These are phyloP conservation scores for Ophthalmolycus amberensis DNA, from an alignment of 2,113 vertebrate species.

Conservation along the genomic window DNA sequence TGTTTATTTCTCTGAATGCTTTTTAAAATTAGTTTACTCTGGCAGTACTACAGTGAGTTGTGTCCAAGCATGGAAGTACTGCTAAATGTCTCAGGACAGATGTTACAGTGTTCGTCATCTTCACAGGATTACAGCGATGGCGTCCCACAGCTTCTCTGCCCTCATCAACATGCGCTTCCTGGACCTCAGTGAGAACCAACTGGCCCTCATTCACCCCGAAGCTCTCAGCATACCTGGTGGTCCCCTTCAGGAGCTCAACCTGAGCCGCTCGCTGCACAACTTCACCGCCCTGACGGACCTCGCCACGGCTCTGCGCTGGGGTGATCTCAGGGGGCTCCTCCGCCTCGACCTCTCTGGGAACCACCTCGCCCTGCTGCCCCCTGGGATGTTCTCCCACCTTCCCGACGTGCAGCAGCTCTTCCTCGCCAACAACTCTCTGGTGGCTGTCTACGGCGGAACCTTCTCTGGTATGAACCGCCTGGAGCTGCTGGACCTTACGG, in stretches of 20 bases:
- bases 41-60: neutral
- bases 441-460: constrained; percentile 77
- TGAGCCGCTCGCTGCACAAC: constrained; percentile 81
- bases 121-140: constrained; percentile 80
- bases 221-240: constrained; percentile 80
- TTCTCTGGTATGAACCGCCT: constrained; percentile 80
- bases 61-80: neutral
- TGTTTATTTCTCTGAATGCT: neutral
- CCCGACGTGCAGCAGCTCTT: constrained; percentile 70
- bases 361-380: constrained; percentile 66
- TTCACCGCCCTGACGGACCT: constrained; percentile 74
- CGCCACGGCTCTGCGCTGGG: constrained; percentile 75
- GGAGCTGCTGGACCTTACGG: constrained; percentile 78
- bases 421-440: constrained; percentile 82
- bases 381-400: constrained; percentile 71
- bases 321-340: constrained; percentile 69
- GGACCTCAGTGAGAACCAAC: constrained; percentile 81
- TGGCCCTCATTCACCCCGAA: constrained; percentile 82
- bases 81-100: constrained; percentile 1
- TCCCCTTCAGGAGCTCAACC: constrained; percentile 84
- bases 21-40: neutral
- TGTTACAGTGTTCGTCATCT: constrained; percentile 51
- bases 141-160: constrained; percentile 78
- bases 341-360: constrained; percentile 79
- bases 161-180: constrained; percentile 77